phyloP scores from a whole-genome alignment of 2,797 vertebrate species.

The Pangasius larnaudii region DNA sequence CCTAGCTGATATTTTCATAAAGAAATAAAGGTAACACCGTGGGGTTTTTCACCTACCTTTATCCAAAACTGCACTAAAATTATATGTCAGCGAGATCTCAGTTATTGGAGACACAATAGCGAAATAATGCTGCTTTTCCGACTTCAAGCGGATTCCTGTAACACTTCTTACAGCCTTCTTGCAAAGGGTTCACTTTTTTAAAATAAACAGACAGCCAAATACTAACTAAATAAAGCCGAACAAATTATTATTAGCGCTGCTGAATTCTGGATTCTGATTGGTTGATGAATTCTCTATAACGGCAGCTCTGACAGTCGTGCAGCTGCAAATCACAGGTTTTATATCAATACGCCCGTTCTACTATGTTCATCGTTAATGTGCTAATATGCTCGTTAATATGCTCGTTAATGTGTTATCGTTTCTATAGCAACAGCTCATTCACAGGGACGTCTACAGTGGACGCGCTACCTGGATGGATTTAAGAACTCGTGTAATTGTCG shows the following conservation, averaged over 20 bases:
- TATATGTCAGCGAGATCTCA: neutral
- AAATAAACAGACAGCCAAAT: neutral
- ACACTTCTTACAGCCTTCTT: neutral
- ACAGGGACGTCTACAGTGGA: neutral
- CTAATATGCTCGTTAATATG: neutral
- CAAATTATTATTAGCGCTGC: neutral
- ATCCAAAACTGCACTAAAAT: neutral
- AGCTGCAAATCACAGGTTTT: too few species aligned
- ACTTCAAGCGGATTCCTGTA: neutral
- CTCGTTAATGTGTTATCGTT: neutral
- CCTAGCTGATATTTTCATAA: too few species aligned
- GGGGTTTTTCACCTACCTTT: neutral
- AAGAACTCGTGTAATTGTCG: neutral
- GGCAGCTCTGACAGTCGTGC: neutral
- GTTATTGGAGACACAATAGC: neutral
- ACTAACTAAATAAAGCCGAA: neutral
- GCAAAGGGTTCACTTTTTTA: neutral
- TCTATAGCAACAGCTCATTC: neutral
- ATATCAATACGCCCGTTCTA: neutral
- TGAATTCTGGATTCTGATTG: neutral
- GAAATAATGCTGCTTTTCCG: neutral
- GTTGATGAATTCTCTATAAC: neutral
- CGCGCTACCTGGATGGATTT: neutral
- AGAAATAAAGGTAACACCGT: neutral
- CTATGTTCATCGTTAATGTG: too few species aligned